Conservation (phyloP, 2,113 vertebrate species). For the Mungos mungo region DNA sequence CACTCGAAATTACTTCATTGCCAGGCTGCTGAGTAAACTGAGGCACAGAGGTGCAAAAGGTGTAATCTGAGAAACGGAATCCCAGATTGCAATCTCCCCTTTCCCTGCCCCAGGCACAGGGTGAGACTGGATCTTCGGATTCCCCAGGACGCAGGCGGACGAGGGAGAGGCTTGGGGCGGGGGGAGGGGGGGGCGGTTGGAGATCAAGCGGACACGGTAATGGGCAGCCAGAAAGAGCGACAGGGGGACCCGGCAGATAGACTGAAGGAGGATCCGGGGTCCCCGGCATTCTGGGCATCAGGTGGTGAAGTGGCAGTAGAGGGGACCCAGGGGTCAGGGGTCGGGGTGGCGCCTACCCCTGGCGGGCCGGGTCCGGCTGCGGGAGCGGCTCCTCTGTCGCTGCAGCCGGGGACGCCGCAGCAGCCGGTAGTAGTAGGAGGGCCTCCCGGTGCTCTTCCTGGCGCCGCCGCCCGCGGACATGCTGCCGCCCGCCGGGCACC, state of each 20-base stretch:
- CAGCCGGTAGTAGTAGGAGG: conserved; percentile 96
- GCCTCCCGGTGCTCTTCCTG: conserved; percentile 94
- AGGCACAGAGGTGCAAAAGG: not conserved
- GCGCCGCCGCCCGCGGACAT: conserved; percentile 93
- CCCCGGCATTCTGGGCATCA: not conserved
- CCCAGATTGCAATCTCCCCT: not conserved
- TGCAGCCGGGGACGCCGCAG: conserved; percentile 95
- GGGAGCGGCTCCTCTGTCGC: conserved; percentile 96
- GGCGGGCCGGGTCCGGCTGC: conserved; percentile 92
- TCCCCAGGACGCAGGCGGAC: not conserved
- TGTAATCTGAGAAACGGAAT: not conserved
- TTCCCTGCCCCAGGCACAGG: not conserved
- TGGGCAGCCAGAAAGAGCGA: not conserved
- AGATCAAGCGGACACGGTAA: not conserved
- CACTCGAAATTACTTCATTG: not conserved
- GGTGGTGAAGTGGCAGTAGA: not conserved
- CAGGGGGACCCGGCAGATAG: not conserved
- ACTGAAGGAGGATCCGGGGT: not conserved
- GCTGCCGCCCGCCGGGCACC: conserved; percentile 79
- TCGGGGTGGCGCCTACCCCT: conserved; percentile 89
- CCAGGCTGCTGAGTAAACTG: not conserved
- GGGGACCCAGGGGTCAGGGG: not conserved
- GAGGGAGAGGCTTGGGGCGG: not conserved
- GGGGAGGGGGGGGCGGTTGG: too few relatives aligned
- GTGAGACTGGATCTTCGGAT: not conserved